Base-by-base conservation (phyloP, 2,888 invertebrate genomes). In the Cantharis rustica region DNA sequence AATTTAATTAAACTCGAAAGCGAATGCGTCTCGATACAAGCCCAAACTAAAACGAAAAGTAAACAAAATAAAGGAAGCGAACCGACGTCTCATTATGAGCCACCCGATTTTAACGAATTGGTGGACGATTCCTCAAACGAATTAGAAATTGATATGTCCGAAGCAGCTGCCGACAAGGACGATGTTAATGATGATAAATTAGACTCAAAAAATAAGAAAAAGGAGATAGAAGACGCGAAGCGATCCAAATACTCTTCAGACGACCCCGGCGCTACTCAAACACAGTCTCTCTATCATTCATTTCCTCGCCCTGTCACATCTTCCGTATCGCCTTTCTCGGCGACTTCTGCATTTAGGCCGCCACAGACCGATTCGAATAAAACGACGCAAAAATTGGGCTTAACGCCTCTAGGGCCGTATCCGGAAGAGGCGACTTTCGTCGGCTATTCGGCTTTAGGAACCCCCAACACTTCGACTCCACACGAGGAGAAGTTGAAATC, bases 261-360 rank as follows among this genome's bases (percentile, higher is more conserved):
- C 63, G 80, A 81, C 13, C 69, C 79, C 64, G 66, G 71, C 62
- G 77, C 66, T 75, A 79, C 63, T 72, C 77, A 74, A 72, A 62
- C 73, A 74, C 77, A 71, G 72, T 62, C 83, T 84, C 75, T 68
- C 83, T 85, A 72, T 80, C 88, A 80, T 90, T 90, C 81, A 90
- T 83, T 83, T 75, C 79, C 82, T n/a, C 78, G 82, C 73, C 82
- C 83, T 16, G 73, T 90, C 7, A 89, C 90, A 10, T 90, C 91
- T 5, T 89, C 90, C 72, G 87, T 91, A 69, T 86, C 91, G 64
- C 92, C 93, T n/a, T 94, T 94, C 84, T 93, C 94, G 2, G 92
- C 93, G 23, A 92, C 93, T 71, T 95, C 95, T 0, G 95, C 95
- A 1, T 95, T 96, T 85, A 93, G 95, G 84, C 95, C 95, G 10